A percentile compares a stretch with the other conserved stretches of the same genome.
Conservation (phyloP, 1,140 invertebrate genomes). For the Globodera ellingtonae region DNA sequence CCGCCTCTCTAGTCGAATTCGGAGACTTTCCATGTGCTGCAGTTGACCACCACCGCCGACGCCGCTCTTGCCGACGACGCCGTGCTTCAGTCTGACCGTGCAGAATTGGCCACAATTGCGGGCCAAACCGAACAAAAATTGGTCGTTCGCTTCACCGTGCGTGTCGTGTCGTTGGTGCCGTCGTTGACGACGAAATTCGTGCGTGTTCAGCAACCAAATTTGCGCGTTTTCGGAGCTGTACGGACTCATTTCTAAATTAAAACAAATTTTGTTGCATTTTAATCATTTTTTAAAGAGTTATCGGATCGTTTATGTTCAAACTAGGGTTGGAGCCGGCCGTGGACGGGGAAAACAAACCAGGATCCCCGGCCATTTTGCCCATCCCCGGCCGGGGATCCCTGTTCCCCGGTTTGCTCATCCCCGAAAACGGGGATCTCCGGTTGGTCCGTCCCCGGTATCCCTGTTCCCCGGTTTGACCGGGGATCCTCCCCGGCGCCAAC, state of each 20-base stretch:
- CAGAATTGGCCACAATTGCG: conserved; percentile 49
- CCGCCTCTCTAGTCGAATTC: conserved; percentile 23
- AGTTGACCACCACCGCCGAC: conserved; percentile 28
- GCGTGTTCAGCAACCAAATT: conserved; percentile 41
- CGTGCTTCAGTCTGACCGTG: conserved; percentile 44
- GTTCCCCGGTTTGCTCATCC: too few relatives aligned
- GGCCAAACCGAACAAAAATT: conserved; percentile 44
- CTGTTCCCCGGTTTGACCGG: too few relatives aligned
- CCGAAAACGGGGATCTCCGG: too few relatives aligned
- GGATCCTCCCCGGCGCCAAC: too few relatives aligned
- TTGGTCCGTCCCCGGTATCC: too few relatives aligned
- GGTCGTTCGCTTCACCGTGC: background rate
- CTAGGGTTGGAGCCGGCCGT: too few relatives aligned
- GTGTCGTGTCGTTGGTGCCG: background rate
- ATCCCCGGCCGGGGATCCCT: too few relatives aligned
- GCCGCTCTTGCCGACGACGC: conserved; percentile 10
- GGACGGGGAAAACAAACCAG: too few relatives aligned
- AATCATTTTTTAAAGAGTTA: too few relatives aligned
- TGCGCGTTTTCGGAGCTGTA: conserved; percentile 28
- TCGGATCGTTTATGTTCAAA: too few relatives aligned
- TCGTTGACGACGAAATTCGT: conserved; percentile 35
- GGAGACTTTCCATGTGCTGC: background rate
- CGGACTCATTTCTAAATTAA: background rate
- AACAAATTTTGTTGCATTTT: too few relatives aligned
- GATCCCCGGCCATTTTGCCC: too few relatives aligned